A percentile compares a stretch with the other conserved stretches of the same genome.
Conservation (phyloP, 2,797 vertebrate species). For the Psittacula echo region DNA sequence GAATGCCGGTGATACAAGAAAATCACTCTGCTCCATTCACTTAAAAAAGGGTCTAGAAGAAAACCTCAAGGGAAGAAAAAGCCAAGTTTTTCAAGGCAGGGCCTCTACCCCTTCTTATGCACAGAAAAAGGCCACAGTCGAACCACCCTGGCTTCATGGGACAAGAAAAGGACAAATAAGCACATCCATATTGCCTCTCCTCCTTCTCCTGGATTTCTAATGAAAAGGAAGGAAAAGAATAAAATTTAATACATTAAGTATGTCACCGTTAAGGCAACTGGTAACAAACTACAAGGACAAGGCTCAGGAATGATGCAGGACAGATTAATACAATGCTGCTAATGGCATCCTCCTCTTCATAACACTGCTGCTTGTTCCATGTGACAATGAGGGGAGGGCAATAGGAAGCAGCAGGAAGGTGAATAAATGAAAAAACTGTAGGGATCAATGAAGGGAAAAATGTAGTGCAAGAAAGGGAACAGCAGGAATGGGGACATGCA, state of each 20-base stretch:
- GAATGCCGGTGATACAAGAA: constrained; percentile 56
- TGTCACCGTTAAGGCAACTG: not conserved
- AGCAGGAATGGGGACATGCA: not conserved
- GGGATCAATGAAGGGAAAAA: not conserved
- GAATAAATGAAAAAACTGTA: not conserved
- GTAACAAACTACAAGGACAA: not conserved
- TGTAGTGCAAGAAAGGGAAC: not conserved
- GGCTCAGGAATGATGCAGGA: not conserved
- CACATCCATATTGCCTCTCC: not conserved
- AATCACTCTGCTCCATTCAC: constrained; percentile 42
- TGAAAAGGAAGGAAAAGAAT: not conserved
- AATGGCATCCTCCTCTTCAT: not conserved
- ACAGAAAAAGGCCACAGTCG: not conserved
- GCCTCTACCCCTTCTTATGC: not conserved
- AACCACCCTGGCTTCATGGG: not conserved
- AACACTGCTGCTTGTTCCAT: not conserved
- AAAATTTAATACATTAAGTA: not conserved
- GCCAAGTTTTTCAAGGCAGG: not conserved
- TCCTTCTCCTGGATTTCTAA: not conserved
- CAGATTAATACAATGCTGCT: not conserved
- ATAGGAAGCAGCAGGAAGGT: not conserved
- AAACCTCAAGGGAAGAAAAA: constrained; percentile 29
- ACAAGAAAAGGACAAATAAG: not conserved
- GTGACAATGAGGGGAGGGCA: not conserved
- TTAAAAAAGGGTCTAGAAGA: constrained; percentile 48